These are phyloP conservation scores for Laterallus jamaicensis DNA, from an alignment of 2,113 vertebrate genomes.

Conservation along the genomic window DNA sequence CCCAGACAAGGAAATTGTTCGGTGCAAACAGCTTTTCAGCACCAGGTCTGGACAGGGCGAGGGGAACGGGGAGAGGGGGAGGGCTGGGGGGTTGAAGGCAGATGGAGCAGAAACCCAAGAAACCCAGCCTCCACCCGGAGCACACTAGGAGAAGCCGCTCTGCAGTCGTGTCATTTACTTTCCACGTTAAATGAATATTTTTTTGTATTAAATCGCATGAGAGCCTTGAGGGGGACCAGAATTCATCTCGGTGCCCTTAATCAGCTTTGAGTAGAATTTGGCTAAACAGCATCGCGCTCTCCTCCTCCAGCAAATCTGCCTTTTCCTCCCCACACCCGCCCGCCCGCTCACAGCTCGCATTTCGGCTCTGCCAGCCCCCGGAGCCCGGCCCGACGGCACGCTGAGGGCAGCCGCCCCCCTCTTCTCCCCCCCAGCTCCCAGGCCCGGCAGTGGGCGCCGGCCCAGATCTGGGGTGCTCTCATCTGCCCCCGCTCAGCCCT, in stretches of 20 bases:
- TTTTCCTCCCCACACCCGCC: background rate
- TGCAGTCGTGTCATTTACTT: background rate
- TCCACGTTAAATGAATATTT: background rate
- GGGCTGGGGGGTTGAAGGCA: background rate
- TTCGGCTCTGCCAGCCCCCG: background rate
- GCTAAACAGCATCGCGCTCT: conserved; percentile 18
- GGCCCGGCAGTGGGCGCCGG: background rate
- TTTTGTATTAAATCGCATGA: background rate
- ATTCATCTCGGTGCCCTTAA: conserved; percentile 44
- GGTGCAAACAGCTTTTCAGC: conserved; percentile 36
- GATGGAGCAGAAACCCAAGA: background rate
- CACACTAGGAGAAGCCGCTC: background rate
- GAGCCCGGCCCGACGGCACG: background rate
- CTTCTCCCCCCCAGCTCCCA: background rate
- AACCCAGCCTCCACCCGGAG: background rate
- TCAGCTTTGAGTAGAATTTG: conserved; percentile 36
- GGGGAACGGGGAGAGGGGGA: background rate
- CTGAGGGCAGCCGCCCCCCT: background rate
- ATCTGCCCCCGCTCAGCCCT: background rate
- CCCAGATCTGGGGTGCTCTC: background rate
- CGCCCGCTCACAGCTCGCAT: background rate
- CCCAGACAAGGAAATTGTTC: background rate
- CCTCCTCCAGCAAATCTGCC: conserved; percentile 58
- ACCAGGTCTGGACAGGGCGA: conserved; percentile 11
- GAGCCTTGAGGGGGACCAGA: background rate